phyloP scores from a whole-genome alignment of 2,888 invertebrate genomes.

The Mythimna albipuncta region DNA sequence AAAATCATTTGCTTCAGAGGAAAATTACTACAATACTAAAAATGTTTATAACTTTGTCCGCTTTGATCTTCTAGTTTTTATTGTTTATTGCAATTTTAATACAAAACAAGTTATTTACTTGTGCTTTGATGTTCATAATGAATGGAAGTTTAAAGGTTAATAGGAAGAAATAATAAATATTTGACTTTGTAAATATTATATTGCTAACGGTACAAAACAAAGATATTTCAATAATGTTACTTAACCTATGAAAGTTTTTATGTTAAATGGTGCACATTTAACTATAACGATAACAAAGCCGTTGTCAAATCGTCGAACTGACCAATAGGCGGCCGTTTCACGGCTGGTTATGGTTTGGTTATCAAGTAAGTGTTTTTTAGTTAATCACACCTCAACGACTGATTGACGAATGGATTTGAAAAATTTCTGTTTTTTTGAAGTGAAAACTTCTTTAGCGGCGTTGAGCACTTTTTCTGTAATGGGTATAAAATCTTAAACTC shows the following conservation, averaged over 20 bases:
- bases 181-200: not conserved
- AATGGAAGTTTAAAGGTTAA: not conserved
- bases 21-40: not conserved
- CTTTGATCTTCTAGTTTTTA: conserved; percentile 12
- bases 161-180: not conserved
- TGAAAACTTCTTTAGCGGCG: no score
- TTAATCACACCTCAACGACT: not conserved
- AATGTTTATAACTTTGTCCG: conserved; percentile 2
- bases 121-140: not conserved
- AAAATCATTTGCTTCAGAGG: not conserved
- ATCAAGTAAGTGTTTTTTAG: no score
- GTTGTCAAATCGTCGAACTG: no score
- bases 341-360: no score
- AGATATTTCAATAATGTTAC: not conserved
- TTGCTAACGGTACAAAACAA: not conserved
- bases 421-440: no score
- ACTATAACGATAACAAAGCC: no score
- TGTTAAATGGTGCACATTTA: no score
- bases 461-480: no score
- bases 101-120: conserved; percentile 2
- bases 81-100: not conserved
- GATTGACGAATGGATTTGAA: not conserved
- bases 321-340: no score
- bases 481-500: no score
- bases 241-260: no score